Conservation (phyloP, 2,888 invertebrate species). For the Oxycera nigricornis region DNA sequence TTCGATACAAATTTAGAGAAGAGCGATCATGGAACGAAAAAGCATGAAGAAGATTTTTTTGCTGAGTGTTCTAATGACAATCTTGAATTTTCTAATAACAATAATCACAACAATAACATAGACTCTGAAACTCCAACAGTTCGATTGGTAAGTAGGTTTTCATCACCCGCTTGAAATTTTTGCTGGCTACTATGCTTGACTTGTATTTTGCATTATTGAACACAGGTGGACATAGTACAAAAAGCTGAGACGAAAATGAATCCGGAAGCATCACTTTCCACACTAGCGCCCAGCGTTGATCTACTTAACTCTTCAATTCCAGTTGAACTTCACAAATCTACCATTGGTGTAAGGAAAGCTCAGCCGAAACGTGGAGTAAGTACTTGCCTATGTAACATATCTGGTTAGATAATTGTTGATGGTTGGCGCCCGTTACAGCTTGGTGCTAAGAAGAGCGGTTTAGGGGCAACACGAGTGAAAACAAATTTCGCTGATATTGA, state of each 20-base stretch:
- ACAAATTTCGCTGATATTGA: conserved; percentile 94
- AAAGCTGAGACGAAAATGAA: conserved; percentile 47
- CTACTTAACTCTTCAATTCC: conserved; percentile 56
- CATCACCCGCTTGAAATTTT: not conserved
- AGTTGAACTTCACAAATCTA: conserved; percentile 67
- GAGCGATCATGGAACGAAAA: conserved; percentile 69
- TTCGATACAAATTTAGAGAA: conserved; percentile 71
- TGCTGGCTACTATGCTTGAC: not conserved
- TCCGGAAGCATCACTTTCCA: not conserved
- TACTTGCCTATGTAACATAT: conserved; percentile 46
- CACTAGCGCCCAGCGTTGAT: conserved; percentile 57
- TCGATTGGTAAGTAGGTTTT: conserved; percentile 36
- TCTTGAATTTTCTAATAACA: conserved; percentile 40
- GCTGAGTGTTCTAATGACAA: conserved; percentile 64
- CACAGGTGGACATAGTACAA: conserved; percentile 16
- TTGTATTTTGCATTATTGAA: not conserved
- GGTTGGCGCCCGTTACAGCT: conserved; percentile 64
- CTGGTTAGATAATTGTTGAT: conserved; percentile 35
- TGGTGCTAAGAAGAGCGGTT: conserved; percentile 84
- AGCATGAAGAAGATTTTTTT: conserved; percentile 90
- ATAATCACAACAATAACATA: conserved; percentile 38
- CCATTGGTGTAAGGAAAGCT: conserved; percentile 75
- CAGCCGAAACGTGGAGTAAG: conserved; percentile 75
- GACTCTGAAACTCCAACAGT: conserved; percentile 13
- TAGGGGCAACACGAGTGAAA: conserved; percentile 94